A percentile compares a stretch with the other conserved stretches of the same genome.
Conservation (phyloP, 2,113 vertebrate species). For the Ginglymostoma cirratum region DNA sequence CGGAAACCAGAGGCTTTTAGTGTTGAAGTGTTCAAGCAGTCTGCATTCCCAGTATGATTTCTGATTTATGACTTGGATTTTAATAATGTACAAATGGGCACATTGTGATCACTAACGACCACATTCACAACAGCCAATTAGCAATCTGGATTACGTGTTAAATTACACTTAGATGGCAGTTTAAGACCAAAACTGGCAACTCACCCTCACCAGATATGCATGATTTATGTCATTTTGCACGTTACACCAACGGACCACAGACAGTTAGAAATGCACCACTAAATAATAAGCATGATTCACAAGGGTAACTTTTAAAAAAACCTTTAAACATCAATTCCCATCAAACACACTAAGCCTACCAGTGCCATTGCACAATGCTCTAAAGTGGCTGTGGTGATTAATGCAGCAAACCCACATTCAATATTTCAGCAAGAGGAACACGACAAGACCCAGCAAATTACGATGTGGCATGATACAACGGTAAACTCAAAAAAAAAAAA, state of each 20-base stretch:
- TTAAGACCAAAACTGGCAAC: background rate
- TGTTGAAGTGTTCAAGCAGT: background rate
- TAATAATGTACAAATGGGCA: conserved; percentile 22
- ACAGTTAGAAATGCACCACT: background rate
- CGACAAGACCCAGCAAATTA: background rate
- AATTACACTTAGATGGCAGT: background rate
- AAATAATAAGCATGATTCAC: no score
- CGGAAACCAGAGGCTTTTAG: background rate
- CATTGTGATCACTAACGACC: background rate
- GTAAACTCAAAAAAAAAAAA: no score
- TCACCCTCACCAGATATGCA: background rate
- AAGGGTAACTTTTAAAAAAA: no score
- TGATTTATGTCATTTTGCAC: background rate
- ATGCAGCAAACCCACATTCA: background rate
- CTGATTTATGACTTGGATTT: background rate
- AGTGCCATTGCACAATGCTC: background rate
- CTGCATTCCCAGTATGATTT: background rate
- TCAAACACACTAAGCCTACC: background rate
- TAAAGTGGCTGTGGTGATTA: background rate
- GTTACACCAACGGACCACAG: background rate
- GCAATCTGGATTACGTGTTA: background rate
- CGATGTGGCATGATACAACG: background rate
- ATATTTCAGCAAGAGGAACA: background rate
- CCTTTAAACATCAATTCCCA: background rate
- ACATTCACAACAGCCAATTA: background rate